Percentiles rank a stretch among this genome's conserved stretches.
Evolutionary conservation across 2,888 invertebrate genomes (phyloP).

Genomic region (Cephus rjabovi): DNA sequence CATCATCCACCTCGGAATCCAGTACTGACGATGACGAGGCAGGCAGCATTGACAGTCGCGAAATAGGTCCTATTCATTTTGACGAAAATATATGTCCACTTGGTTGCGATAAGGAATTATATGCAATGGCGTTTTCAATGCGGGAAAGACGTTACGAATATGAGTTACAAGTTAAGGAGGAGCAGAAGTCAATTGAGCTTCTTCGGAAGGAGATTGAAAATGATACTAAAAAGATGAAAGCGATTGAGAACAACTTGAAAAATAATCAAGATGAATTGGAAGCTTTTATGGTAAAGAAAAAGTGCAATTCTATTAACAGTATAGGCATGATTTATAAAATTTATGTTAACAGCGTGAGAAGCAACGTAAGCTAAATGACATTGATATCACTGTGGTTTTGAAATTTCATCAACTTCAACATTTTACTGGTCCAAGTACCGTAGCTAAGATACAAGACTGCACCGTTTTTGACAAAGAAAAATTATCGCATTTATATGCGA

Average conservation of each 20-base stretch:
- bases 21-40: conserved; percentile 70
- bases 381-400: conserved; percentile 77
- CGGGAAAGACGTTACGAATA: conserved; percentile 70
- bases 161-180: conserved; percentile 74
- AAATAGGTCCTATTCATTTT: conserved; percentile 75
- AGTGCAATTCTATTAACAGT: conserved; percentile 4
- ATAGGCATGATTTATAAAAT: conserved; percentile 6
- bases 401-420: conserved; percentile 78
- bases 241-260: conserved; percentile 70
- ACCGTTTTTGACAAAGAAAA: conserved; percentile 75
- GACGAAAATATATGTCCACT: conserved; percentile 80
- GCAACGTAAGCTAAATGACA: conserved; percentile 82
- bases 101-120: conserved; percentile 77
- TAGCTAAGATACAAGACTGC: conserved; percentile 63
- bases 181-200: conserved; percentile 70
- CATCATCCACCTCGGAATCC: conserved; percentile 66
- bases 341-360: conserved; percentile 72
- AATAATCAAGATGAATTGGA: conserved; percentile 72
- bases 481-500: conserved; percentile 71
- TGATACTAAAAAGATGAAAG: conserved; percentile 71
- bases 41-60: conserved; percentile 75
- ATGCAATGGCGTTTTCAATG: conserved; percentile 75
- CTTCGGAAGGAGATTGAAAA: conserved; percentile 73
- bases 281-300: conserved; percentile 72
- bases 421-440: conserved; percentile 67